Base-by-base conservation (phyloP, 2,113 vertebrate species). In the Otolemur garnettii region DNA sequence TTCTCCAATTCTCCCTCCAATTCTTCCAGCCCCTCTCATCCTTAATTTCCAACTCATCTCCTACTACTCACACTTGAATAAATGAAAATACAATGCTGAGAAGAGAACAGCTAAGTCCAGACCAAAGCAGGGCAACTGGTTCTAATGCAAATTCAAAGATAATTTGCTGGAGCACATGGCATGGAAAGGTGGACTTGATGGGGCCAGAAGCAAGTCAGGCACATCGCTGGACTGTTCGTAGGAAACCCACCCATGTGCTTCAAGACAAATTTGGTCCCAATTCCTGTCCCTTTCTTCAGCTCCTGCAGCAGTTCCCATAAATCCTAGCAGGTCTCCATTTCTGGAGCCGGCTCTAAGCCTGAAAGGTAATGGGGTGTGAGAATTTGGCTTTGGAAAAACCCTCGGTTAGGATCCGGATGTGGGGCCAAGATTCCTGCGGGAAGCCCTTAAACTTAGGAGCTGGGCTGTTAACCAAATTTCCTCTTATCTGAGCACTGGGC, bases 361-460 rank as follows among this genome's bases (percentile, higher is more conserved):
- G 96, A 80, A 81, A 91, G 94, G 78, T 96, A 94, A 95, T 94
- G 94, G 94, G 95, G 93, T 97, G 94, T 95, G 95, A 97, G 95
- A 59, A 93, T 94, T 88, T 53, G 93, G 86, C 93, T 96, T 90
- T 15, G 83, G 83, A 83, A 96, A 91, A 62, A 53, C 42, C 69
- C 68, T 95, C 28, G 0, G 79, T 91, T 93, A 69, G 90, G 85
- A 75, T 86, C 92, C 26, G 79, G 92, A 94, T 83, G 55, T 30
- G 59, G 69, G 55, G 71, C 93, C 91, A 78, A 30, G 79, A 83
- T 93, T 94, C 86, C 91, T n/a, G 79, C 15, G 38, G 84, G 82
- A 85, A 96, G 78, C 30, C 72, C 85, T 86, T 62, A 78, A 26
- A 89, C 12, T 11, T 9, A 21, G 94, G 68, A 77, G 64, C 69